Conservation (phyloP, 2,113 vertebrate genomes). For the Ardeotis arabs region DNA sequence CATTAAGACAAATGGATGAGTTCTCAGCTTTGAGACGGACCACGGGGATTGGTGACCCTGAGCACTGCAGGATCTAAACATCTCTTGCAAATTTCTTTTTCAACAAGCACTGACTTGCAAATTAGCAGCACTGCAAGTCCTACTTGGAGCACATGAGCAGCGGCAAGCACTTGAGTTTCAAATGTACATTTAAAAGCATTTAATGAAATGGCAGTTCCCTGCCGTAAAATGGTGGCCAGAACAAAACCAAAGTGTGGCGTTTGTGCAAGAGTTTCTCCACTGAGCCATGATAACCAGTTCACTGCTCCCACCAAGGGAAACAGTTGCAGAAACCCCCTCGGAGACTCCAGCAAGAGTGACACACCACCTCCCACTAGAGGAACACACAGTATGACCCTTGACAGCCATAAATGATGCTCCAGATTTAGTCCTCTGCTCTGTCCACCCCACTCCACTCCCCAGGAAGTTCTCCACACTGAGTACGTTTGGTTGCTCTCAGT, state of each 20-base stretch:
- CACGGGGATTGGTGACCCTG: accelerated
- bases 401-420: not conserved
- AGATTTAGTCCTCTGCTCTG: not conserved
- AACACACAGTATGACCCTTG: not conserved
- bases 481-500: not conserved
- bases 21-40: not conserved
- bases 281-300: not conserved
- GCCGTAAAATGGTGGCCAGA: not conserved
- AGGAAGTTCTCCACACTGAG: not conserved
- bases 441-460: not conserved
- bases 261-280: not conserved
- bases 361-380: not conserved
- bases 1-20: not conserved
- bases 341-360: not conserved
- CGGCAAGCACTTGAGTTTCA: not conserved
- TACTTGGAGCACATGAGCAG: not conserved
- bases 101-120: not conserved
- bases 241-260: not conserved
- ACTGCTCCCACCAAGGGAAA: not conserved
- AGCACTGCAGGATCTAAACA: not conserved
- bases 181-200: not conserved
- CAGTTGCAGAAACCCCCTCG: accelerated
- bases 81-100: not conserved
- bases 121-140: not conserved
- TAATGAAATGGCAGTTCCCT: not conserved